Percentiles rank a stretch among this genome's conserved stretches.
Conservation (phyloP, 2,113 vertebrate genomes). For the Hemichromis elongatus region DNA sequence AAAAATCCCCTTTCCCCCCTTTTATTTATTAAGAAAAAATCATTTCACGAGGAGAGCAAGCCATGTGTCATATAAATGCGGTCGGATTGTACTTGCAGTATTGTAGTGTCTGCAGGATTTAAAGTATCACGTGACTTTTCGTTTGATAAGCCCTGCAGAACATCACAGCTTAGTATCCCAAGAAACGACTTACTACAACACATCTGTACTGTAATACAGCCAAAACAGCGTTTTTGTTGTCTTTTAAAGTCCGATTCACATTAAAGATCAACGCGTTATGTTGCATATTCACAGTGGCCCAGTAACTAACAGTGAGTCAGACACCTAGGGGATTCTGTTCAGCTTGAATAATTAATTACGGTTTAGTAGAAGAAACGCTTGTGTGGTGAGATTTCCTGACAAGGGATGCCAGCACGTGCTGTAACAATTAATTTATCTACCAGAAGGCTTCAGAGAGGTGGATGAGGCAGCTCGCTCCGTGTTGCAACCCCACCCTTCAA, state of each 20-base stretch:
- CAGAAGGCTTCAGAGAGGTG: not conserved
- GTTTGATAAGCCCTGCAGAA: not conserved
- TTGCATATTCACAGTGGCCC: not conserved
- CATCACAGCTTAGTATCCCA: not conserved
- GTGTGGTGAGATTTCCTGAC: not conserved
- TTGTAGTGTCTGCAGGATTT: not conserved
- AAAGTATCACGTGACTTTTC: not conserved
- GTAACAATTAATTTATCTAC: conserved; percentile 24
- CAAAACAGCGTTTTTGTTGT: not conserved
- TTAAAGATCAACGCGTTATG: not conserved
- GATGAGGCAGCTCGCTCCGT: not conserved
- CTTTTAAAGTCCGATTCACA: not conserved
- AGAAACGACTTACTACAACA: not conserved
- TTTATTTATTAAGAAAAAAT: not conserved
- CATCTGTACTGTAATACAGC: not conserved
- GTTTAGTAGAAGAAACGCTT: not conserved
- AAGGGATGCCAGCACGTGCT: conserved; percentile 12
- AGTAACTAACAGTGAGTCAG: not conserved
- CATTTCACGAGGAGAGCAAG: not conserved
- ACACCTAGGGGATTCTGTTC: not conserved
- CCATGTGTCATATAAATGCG: not conserved
- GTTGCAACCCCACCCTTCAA: conserved; percentile 17
- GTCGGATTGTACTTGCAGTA: not conserved
- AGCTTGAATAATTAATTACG: not conserved
- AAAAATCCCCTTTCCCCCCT: rapidly evolving